phyloP scores from a whole-genome alignment of 2,797 vertebrate genomes.

The Neosilurus mollespiculum region DNA sequence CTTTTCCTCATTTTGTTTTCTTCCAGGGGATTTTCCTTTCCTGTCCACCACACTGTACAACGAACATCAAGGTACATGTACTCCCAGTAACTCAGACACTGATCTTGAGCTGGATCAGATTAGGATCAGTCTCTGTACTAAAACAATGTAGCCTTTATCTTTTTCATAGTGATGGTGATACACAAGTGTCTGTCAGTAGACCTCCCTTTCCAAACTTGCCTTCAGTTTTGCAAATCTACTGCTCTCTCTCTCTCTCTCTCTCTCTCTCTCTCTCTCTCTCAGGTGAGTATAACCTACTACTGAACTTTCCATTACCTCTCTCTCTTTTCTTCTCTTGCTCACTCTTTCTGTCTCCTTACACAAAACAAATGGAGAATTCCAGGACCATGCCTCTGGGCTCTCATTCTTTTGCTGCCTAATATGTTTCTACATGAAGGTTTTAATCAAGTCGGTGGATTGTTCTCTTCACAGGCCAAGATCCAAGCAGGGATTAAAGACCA shows the following conservation, averaged over 20 bases:
- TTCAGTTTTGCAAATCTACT: conserved; percentile 64
- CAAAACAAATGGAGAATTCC: conserved; percentile 74
- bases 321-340: conserved; percentile 44
- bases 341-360: conserved; percentile 51
- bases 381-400: conserved; percentile 63
- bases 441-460: conserved; percentile 58
- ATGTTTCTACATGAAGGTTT: conserved; percentile 70
- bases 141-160: conserved; percentile 72
- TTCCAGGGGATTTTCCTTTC: conserved; percentile 42
- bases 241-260: conserved; percentile 59
- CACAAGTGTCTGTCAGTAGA: conserved; percentile 63
- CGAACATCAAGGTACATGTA: conserved; percentile 46
- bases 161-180: conserved; percentile 56
- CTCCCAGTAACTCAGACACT: conserved; percentile 46
- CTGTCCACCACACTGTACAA: conserved; percentile 31
- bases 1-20: conserved; percentile 20
- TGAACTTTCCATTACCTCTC: conserved; percentile 72
- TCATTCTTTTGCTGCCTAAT: conserved; percentile 69
- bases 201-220: conserved; percentile 32
- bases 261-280: conserved; percentile 55
- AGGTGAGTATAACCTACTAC: conserved; percentile 70
- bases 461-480: conserved; percentile 49
- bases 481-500: conserved; percentile 43
- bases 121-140: conserved; percentile 56
- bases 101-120: conserved; percentile 55